phyloP scores from a whole-genome alignment of 2,888 invertebrate species.

The Eretmocerus hayati region DNA sequence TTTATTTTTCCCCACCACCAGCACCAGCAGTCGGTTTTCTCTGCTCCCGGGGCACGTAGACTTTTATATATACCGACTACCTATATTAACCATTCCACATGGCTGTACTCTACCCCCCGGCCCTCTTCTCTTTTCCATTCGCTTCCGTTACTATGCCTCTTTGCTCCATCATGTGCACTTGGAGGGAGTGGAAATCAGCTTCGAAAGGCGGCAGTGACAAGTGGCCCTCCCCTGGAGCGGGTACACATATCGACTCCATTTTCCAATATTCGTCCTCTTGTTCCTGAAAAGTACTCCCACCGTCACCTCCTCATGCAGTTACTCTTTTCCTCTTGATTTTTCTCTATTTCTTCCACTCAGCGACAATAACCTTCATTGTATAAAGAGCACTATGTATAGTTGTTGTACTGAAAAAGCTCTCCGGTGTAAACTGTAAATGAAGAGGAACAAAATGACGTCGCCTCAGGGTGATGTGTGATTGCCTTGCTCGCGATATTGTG shows the following conservation, averaged over 20 bases:
- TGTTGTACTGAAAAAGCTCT: no score
- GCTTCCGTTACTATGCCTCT: constrained; percentile 10
- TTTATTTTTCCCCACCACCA: constrained; percentile 37
- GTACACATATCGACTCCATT: constrained; percentile 40
- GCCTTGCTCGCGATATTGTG: no score
- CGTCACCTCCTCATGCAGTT: background rate
- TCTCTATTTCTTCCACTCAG: constrained; percentile 2
- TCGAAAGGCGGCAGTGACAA: constrained; percentile 5
- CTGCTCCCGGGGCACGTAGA: constrained; percentile 12
- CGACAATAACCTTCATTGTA: background rate
- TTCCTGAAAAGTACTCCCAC: no score
- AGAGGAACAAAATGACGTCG: no score
- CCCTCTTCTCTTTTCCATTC: constrained; percentile 9
- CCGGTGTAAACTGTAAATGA: no score
- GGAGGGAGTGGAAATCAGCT: no score
- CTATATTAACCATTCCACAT: no score
- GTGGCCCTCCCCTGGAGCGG: constrained; percentile 22
- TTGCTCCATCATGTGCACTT: no score
- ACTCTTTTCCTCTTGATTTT: constrained; percentile 17
- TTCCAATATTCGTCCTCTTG: constrained; percentile 37
- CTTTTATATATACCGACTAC: no score
- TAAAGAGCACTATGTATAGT: no score
- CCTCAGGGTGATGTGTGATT: no score
- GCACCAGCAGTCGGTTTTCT: background rate
- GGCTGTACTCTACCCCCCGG: no score